phyloP scores from a whole-genome alignment of 2,113 vertebrate species.

The Corapipo altera region DNA sequence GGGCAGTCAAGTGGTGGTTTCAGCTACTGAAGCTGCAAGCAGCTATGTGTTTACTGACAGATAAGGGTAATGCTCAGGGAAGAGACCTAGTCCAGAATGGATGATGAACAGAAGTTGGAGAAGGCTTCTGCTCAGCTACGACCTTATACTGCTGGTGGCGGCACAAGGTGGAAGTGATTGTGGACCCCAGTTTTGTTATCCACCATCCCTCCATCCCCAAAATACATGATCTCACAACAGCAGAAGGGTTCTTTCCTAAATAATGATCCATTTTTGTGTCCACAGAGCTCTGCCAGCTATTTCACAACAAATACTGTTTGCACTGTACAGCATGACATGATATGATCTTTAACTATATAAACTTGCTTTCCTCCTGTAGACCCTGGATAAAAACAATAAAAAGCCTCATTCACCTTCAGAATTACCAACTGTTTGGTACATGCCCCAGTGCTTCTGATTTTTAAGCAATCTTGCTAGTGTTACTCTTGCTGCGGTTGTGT shows the following conservation, averaged over 20 bases:
- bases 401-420: neutral
- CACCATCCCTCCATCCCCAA: neutral
- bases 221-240: neutral
- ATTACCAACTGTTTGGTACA: neutral
- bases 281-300: constrained; percentile 10
- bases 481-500: neutral
- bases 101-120: neutral
- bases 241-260: constrained; percentile 1
- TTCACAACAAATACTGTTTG: neutral
- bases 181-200: neutral
- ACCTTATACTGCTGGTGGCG: neutral
- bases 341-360: neutral
- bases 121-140: neutral
- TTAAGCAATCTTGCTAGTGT: neutral
- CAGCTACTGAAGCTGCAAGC: neutral
- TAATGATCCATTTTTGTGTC: neutral
- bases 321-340: neutral
- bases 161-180: neutral
- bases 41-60: neutral
- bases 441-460: neutral
- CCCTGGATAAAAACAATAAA: neutral
- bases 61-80: neutral
- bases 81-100: neutral
- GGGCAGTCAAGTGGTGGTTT: neutral
- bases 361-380: neutral